Conservation (phyloP, 1,140 invertebrate genomes). For the Dreissena rostriformis region DNA sequence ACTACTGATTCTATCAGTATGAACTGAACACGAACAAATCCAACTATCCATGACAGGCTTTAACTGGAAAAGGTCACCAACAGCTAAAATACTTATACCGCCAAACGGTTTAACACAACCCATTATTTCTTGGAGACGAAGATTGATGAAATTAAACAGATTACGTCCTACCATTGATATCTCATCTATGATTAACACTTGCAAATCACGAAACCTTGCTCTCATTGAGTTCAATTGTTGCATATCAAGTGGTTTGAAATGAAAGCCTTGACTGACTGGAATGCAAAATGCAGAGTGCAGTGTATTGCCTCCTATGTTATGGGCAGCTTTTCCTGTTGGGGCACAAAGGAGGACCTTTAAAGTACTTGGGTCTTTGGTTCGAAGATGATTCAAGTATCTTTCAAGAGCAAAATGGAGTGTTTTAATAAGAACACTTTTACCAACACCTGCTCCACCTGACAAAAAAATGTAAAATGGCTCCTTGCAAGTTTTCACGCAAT, state of each 20-base stretch:
- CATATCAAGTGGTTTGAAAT: slow-evolving; percentile 55
- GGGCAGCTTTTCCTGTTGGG: slow-evolving; percentile 62
- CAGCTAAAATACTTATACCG: slow-evolving; percentile 36
- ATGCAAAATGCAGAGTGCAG: slow-evolving; percentile 55
- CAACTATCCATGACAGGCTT: slow-evolving; percentile 38
- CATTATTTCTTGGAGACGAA: slow-evolving; percentile 61
- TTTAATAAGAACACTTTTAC: slow-evolving; percentile 46
- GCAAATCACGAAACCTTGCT: slow-evolving; percentile 6
- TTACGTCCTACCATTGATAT: slow-evolving; percentile 55
- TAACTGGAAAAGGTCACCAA: slow-evolving; percentile 39
- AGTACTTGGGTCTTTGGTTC: slow-evolving; percentile 36
- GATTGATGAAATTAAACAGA: slow-evolving; percentile 38
- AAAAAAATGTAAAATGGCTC: slow-evolving; percentile 43
- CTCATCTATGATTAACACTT: slow-evolving; percentile 60
- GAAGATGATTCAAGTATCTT: slow-evolving; percentile 40
- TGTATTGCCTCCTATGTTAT: slow-evolving; percentile 54
- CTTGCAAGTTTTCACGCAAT: slow-evolving; percentile 7
- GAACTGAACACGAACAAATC: slow-evolving; percentile 8
- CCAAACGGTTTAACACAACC: slow-evolving; percentile 56
- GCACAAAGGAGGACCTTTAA: slow-evolving; percentile 50
- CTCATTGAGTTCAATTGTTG: slow-evolving; percentile 44
- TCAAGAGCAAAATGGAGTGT: slow-evolving; percentile 45
- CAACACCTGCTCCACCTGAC: slow-evolving; percentile 56
- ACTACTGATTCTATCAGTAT: not conserved
- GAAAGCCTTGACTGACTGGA: slow-evolving; percentile 54